Conservation (phyloP, 1,140 invertebrate genomes). For the Drosophila bocqueti region DNA sequence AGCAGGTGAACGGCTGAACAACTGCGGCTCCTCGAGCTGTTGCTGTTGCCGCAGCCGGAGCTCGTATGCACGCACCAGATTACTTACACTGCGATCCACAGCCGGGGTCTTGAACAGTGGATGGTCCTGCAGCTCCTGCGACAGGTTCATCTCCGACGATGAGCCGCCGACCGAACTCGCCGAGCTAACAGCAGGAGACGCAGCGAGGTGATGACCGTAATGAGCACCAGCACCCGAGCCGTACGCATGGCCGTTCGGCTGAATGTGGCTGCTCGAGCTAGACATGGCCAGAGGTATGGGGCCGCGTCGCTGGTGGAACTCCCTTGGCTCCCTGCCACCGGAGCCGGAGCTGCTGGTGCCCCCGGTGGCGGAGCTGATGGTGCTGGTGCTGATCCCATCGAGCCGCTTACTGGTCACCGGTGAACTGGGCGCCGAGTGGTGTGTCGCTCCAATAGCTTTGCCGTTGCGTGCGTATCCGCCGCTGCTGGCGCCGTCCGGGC, state of each 20-base stretch:
- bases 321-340: slow-evolving; percentile 7
- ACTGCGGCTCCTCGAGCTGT: slow-evolving; percentile 23
- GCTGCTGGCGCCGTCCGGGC: slow-evolving; percentile 81
- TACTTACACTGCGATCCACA: slow-evolving; percentile 85
- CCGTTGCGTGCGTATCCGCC: slow-evolving; percentile 62
- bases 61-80: slow-evolving; percentile 63
- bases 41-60: slow-evolving; percentile 39
- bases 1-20: slow-evolving; percentile 38
- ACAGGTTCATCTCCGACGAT: slow-evolving; percentile 84
- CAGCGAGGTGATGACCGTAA: slow-evolving; percentile 75
- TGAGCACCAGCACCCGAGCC: slow-evolving; percentile 55
- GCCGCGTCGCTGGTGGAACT: slow-evolving; percentile 53
- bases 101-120: slow-evolving; percentile 81
- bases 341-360: slow-evolving; percentile 21
- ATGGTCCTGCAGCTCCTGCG: slow-evolving; percentile 84
- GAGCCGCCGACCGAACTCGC: slow-evolving; percentile 83
- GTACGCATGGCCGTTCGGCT: slow-evolving; percentile 72
- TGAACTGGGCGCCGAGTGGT: slow-evolving; percentile 88
- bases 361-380: slow-evolving; percentile 27
- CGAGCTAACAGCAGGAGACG: slow-evolving; percentile 83
- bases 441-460: slow-evolving; percentile 58
- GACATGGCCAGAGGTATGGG: slow-evolving; percentile 79
- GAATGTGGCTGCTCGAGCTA: slow-evolving; percentile 82
- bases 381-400: slow-evolving; percentile 34
- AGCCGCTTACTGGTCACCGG: slow-evolving; percentile 86